Base-by-base conservation (phyloP, 2,113 vertebrate species). In the Hypanus sabinus region DNA sequence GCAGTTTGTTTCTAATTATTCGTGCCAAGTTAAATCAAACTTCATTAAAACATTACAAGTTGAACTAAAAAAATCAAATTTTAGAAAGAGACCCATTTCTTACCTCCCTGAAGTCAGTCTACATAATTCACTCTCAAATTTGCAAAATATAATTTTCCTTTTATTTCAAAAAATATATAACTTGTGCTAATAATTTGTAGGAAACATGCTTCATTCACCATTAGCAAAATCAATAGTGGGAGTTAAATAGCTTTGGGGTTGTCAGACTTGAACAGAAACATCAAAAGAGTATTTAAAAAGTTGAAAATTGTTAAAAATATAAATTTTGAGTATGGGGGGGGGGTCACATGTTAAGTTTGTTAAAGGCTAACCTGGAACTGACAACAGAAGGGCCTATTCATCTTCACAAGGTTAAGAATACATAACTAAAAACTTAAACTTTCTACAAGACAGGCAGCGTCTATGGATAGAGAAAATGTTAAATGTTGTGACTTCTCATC, bases 111-210 rank as follows among this genome's bases (percentile, higher is more conserved):
- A 33, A 16, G 55, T 85, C n/a, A 90, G 30, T 16, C 85, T 33
- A n/a, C 33, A 62, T 65, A 46, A 33, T 20, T 65, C 27, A 68
- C 46, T 33, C 5, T 65, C 30, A 33, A 90, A 65, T 90, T 65
- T 90, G 30, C 7, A 68, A 88, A 90, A 90, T 90, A 65, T 68
- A 36, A n/a, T 88, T 16, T 62, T n/a, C 62, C 81, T 85, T 85
- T 60, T 62, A 16, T 65, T 90, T 65, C 60, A 90, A 90, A 90
- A 65, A 83, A 62, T 88, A 73, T 73, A 73, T n/a, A 90, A 65
- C 62, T 90, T 90, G 85, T 33, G n/a, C 85, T n/a, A 22, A 33
- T 62, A 68, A 14, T 62, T 68, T 16, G 60, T 62, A 65, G 30
- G 62, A 90, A 88, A 90, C 30, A 68, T 65, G 7, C 57, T 68